phyloP scores from a whole-genome alignment of 2,797 vertebrate species.

The Syndactyla subalaris region DNA sequence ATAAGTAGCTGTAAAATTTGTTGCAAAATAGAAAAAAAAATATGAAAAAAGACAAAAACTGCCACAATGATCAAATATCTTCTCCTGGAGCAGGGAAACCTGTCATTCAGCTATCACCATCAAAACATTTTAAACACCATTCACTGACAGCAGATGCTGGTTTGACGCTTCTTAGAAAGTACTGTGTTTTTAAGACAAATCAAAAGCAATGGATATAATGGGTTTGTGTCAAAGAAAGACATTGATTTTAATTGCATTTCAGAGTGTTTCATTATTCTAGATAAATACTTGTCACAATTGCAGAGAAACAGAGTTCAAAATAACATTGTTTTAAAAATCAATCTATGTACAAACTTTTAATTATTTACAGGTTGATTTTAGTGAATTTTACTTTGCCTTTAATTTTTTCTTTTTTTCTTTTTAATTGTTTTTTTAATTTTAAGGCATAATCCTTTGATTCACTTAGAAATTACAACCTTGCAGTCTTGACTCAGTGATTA shows the following conservation, averaged over 20 bases:
- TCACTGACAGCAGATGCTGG: neutral
- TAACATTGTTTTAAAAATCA: slow-evolving; percentile 20
- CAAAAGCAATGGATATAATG: neutral
- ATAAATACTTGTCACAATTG: slow-evolving; percentile 19
- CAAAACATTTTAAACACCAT: neutral
- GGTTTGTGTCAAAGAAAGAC: neutral
- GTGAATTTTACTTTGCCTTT: neutral
- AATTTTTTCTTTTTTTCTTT: neutral
- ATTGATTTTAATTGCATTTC: slow-evolving; percentile 53
- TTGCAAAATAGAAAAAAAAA: neutral
- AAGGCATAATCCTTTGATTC: neutral
- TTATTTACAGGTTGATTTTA: neutral
- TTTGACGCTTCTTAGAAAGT: neutral
- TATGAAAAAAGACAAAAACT: neutral
- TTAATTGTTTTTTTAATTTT: neutral
- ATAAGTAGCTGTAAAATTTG: neutral
- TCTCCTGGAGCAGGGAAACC: neutral
- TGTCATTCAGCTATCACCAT: neutral
- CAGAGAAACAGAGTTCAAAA: slow-evolving; percentile 3
- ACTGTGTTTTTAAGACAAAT: neutral
- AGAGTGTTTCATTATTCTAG: slow-evolving; percentile 26
- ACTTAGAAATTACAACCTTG: neutral
- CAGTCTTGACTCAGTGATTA: neutral
- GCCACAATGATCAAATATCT: neutral
- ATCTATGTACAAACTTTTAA: neutral